Base-by-base conservation (phyloP, 2,113 vertebrate genomes). In the Chionis minor region DNA sequence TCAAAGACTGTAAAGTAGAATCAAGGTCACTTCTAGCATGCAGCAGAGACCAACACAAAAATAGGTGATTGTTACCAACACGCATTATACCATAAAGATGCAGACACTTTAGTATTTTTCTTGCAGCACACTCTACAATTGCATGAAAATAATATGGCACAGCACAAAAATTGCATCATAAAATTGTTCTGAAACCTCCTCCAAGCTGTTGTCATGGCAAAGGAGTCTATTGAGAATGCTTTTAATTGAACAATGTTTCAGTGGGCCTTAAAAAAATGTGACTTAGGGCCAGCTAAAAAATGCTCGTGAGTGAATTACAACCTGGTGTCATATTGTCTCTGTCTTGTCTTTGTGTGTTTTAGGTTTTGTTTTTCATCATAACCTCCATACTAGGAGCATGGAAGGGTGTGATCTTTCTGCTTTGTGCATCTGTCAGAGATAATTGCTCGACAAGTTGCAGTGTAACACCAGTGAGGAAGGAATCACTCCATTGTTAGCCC, bases 121-220 rank as follows among this genome's bases (percentile, higher is more conserved):
- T 71, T 87, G 56, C 33, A 71, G 22, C 27, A 61, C 0, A 0
- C 52, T 92, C 26, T 33, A 51, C 56, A 66, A 22, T 40, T 82
- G 51, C 63, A 87, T 88, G 55, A 88, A 96, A 92, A 96, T 95
- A 81, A 74, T 71, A 67, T 0, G 8, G 44, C 55, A 85, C 52
- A 77, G 85, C 42, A 88, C 56, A 97, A 88, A 95, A 91, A 81
- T 51, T 35, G 15, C 67, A 26, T 66, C 54, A 56, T 65, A 63
- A 92, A 94, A 90, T 69, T 18, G 3, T 90, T 96, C 74, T 86
- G 81, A 89, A 94, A 72, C 30, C 42, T 82, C 40, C 35, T 63
- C 40, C 66, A 92, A 86, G 26, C 56, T 87, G 90, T 96, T 95
- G 91, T 92, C 81, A 94, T 95, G 91, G 70, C 78, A 94, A 95